These are phyloP conservation scores for Brachymystax lenok DNA, from an alignment of 2,797 vertebrate genomes.

Conservation along the genomic window DNA sequence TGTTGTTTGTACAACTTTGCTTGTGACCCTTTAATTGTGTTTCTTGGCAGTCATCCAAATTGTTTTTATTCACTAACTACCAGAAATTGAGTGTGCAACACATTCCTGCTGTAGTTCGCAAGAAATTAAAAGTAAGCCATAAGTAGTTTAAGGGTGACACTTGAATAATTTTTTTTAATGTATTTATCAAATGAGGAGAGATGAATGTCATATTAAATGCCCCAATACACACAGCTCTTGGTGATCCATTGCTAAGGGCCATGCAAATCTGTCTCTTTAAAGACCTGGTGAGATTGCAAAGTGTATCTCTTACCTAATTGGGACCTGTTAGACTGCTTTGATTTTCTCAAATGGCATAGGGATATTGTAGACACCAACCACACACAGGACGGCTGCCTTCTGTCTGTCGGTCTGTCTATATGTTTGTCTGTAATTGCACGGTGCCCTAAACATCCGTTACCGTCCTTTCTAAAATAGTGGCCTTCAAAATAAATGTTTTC, in stretches of 20 bases:
- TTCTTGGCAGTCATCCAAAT: neutral
- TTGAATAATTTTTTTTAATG: neutral
- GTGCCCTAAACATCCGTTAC: neutral
- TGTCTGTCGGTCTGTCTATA: too few species aligned
- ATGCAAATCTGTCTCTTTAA: neutral
- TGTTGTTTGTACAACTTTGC: neutral
- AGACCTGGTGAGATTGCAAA: slow-evolving; percentile 6
- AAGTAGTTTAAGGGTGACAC: neutral
- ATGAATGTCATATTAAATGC: slow-evolving; percentile 6
- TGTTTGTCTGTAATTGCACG: neutral
- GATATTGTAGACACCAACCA: neutral
- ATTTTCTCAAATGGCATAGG: neutral
- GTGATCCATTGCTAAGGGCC: neutral
- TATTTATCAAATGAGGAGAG: neutral
- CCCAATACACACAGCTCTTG: neutral
- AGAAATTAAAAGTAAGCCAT: neutral
- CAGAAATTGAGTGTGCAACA: neutral
- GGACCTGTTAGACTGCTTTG: neutral
- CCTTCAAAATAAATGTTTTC: neutral
- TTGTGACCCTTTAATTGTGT: neutral
- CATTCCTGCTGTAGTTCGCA: slow-evolving; percentile 4
- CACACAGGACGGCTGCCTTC: neutral
- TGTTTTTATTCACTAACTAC: neutral
- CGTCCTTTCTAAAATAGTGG: neutral
- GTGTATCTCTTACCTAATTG: neutral